Percentiles rank a stretch among this genome's conserved stretches.
These are phyloP conservation scores for Orientallactaga bullata DNA, from an alignment of 2,113 vertebrate genomes.

Conservation along the genomic window DNA sequence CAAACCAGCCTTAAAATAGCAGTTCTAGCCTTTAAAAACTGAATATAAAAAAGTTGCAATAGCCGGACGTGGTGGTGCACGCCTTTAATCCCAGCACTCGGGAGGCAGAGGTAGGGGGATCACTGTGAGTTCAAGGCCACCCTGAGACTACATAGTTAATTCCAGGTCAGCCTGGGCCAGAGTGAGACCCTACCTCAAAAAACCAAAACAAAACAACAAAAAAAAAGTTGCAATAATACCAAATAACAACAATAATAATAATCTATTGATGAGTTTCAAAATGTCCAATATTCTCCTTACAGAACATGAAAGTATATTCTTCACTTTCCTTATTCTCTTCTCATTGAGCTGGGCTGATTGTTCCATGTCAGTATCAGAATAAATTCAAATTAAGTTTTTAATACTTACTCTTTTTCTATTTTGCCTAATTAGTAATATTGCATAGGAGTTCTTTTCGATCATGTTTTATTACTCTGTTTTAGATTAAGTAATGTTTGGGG, in stretches of 20 bases:
- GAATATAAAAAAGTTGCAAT: constrained; percentile 1
- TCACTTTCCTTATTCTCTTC: background rate
- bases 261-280: background rate
- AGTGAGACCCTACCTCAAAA: too few species aligned
- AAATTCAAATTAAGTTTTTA: constrained; percentile 60
- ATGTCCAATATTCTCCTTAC: background rate
- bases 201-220: too few species aligned
- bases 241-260: background rate
- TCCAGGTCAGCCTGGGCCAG: too few species aligned
- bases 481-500: constrained; percentile 62
- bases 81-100: too few species aligned
- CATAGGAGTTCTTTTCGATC: constrained; percentile 51
- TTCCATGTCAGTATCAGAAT: background rate
- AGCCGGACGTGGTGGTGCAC: background rate
- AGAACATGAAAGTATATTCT: background rate
- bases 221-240: background rate
- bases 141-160: too few species aligned
- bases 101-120: too few species aligned
- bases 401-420: constrained; percentile 61
- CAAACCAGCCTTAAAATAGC: background rate
- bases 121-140: too few species aligned
- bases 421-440: constrained; percentile 59
- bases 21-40: background rate
- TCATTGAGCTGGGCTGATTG: constrained; percentile 1
- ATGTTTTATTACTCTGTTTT: constrained; percentile 61